Base-by-base conservation (phyloP, 1,140 invertebrate genomes). In the Hirudo medicinalis region DNA sequence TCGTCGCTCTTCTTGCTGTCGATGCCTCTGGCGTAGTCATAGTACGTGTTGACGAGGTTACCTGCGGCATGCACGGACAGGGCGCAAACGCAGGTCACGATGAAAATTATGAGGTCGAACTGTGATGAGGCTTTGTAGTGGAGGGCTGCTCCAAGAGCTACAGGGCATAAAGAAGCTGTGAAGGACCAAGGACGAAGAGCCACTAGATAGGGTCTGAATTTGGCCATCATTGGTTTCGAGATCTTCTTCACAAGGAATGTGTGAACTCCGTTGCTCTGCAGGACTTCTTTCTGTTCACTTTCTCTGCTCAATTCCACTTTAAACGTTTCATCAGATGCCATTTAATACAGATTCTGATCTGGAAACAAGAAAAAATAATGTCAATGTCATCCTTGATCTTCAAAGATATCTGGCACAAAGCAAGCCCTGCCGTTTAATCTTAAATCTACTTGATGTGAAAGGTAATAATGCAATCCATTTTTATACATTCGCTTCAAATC, bases 41-140 rank as follows among this genome's bases (percentile, higher is more conserved):
- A 95, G 80, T 95, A 96, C 0, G 92, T 96, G 79, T 97, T 96
- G 0, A 97, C 92, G n/a, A 96, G 87, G 82, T 96, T 96, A 54
- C 92, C 93, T 71, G 93, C 93, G 67, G 91, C 91, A 80, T 96
- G 93, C 3, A 96, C 92, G 20, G 89, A 91, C 68, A 94, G 83
- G 11, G 93, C 87, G 2, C 91, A 94, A 63, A 91, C 86, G 29
- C 91, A 82, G 0, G 91, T 93, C 0, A 92, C 82, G 13, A 93
- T 76, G 71, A 94, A 85, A 5, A 89, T 89, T 55, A 89, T 78
- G 80, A 89, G 85, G 77, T 87, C 91, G 78, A 94, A 92, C 66
- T 88, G 85, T 55, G 83, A 86, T 25, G 68, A 69, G 78, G 76
- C 86, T 78, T 92, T 90, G 80, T 91, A 91, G 0, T 92, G 91